Base-by-base conservation (phyloP, 2,888 invertebrate genomes). In the Cosmia trapezina region DNA sequence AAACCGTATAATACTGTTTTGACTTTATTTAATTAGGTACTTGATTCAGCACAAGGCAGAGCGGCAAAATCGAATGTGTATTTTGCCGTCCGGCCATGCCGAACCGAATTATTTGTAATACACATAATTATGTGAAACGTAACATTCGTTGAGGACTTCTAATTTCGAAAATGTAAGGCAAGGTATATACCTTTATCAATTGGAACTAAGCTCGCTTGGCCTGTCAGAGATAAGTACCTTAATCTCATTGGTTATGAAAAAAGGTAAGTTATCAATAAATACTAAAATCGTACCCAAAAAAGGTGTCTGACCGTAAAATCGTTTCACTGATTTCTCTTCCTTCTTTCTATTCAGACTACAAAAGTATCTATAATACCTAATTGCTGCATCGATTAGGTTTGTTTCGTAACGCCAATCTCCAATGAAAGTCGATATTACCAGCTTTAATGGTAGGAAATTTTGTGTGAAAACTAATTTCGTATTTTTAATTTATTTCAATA, bases 341-440 rank as follows among this genome's bases (percentile, higher is more conserved):
- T 33, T 81, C 63, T 64, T 74, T 71, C 54, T 57, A 57, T 65
- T 73, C 54, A 11, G 14, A 64, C 64, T 57, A 62, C 60, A 76
- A 73, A 77, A 84, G 64, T 56, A 61, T 72, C 49, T 59, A 62
- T 68, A 60, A 63, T 49, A 70, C 53, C 64, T 84, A 71, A 81
- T 81, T 64, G 64, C 54, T 51, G 12, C 28, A 54, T 17, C 70
- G 62, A 75, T 80, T 75, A 76, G 12, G 65, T 53, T 54, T 68
- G 72, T 81, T 77, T 74, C 76, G 83, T 80, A 82, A 81, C 60
- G 57, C 19, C 70, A 78, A 86, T 86, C 57, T 72, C 64, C 19
- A 67, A 76, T 11, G 80, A 83, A 81, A 85, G 76, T 69, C 43
- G 2, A 70, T 74, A 64, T 82, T 64, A 78, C 60, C 43, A 49